phyloP scores from a whole-genome alignment of 2,113 vertebrate genomes.

The Pandion haliaetus region DNA sequence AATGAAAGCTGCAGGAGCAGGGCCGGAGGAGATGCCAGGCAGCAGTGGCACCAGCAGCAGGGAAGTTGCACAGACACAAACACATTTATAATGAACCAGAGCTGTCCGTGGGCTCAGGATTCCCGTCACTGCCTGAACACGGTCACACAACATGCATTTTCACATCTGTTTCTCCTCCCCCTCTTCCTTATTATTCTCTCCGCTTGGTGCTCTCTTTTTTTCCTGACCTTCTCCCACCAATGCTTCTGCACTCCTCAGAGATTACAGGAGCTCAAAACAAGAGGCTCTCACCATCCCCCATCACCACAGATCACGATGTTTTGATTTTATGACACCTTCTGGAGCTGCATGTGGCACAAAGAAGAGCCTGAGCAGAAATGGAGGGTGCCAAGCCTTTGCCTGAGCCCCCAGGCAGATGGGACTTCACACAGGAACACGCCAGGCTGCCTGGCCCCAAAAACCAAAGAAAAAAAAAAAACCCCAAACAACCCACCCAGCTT shows the following conservation, averaged over 20 bases:
- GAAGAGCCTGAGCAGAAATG: not conserved
- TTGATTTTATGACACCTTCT: not conserved
- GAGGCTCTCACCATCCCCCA: rapidly evolving
- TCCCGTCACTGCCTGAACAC: not conserved
- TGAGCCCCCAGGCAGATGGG: not conserved
- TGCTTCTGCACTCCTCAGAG: not conserved
- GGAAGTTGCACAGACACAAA: not conserved
- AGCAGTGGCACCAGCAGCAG: rapidly evolving
- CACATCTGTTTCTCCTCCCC: not conserved
- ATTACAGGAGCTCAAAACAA: not conserved
- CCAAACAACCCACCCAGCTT: not conserved
- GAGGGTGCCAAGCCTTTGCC: not conserved
- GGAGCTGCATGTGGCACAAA: not conserved
- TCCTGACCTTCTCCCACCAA: not conserved
- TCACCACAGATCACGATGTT: not conserved
- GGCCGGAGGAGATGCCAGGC: not conserved
- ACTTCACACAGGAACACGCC: rapidly evolving
- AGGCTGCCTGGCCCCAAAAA: rapidly evolving
- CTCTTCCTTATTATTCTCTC: not conserved
- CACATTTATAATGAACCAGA: rapidly evolving
- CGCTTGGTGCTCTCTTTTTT: not conserved
- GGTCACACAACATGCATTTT: not conserved
- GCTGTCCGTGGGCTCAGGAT: not conserved
- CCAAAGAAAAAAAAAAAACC: not conserved
- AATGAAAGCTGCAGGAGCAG: not conserved